Base-by-base conservation (phyloP, 2,113 vertebrate species). In the Colaptes auratus region DNA sequence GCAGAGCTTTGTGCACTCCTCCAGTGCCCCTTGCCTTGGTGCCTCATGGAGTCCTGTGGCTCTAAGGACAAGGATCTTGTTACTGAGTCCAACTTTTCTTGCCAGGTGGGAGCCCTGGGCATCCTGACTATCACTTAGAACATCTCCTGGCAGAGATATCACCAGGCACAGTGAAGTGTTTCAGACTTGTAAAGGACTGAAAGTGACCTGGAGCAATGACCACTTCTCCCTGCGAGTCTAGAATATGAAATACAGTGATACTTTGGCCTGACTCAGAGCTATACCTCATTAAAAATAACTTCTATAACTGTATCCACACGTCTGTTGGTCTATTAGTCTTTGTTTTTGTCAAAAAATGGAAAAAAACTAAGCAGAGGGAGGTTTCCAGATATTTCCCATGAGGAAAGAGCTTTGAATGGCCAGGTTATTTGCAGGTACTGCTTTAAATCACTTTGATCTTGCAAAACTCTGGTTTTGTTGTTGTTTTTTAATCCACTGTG, bases 341-440 rank as follows among this genome's bases (percentile, higher is more conserved):
- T 86, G 42, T 80, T 94, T 67, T 66, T 86, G 91, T 83, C 89
- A 92, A 87, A 86, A 95, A 91, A 87, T 81, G 93, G 39, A 39
- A 39, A 39, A 39, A 39, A 39, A 39, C 27, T 42, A 91, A 35
- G 79, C 74, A 96, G 75, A 72, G 16, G 24, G 0, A 2, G 33
- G 77, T 44, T 61, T 71, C 80, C 72, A 83, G 30, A 9, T 81
- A 36, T 90, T 92, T 91, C 76, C 82, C 39, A 5, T 33, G 36
- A 39, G 42, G 18, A 53, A 92, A 91, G 56, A 74, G 9, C 12
- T 89, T 82, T 0, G 0, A 31, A 21, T 14, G 10, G 50, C 23
- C 56, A 89, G 50, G 83, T 86, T 85, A 74, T 75, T 52, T 55
- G 39, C 55, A 23, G 55, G 86, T n/a, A 27, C 12, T 72, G 16